Percentiles rank a stretch among this genome's conserved stretches.
Conservation (phyloP, 1,140 invertebrate genomes). For the Agrilus planipennis region DNA sequence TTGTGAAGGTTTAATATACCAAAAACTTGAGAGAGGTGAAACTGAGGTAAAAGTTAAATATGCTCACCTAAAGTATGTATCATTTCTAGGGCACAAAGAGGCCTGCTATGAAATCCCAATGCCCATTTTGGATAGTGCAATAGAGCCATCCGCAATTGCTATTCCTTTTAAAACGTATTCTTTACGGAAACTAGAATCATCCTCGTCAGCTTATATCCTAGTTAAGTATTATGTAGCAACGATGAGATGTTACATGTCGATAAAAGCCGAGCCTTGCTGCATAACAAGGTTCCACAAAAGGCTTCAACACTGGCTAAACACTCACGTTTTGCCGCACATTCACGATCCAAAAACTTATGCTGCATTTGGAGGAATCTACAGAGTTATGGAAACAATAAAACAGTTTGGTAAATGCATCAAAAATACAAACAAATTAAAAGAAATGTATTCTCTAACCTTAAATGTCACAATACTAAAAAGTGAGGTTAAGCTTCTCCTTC, state of each 20-base stretch:
- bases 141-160: conserved; percentile 35
- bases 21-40: not conserved
- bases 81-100: too few relatives aligned
- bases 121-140: conserved; percentile 39
- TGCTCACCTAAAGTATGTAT: not conserved
- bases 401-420: conserved; percentile 32
- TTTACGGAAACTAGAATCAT: conserved; percentile 39
- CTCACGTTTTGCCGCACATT: conserved; percentile 41
- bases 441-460: conserved; percentile 6
- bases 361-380: conserved; percentile 45
- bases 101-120: conserved; percentile 30
- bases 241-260: conserved; percentile 37
- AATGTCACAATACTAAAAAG: not conserved
- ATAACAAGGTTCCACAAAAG: conserved; percentile 42
- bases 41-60: not conserved
- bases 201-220: conserved; percentile 40
- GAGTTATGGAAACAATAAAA: conserved; percentile 42
- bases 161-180: conserved; percentile 33
- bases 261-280: conserved; percentile 23
- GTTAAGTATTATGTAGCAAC: conserved; percentile 43
- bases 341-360: conserved; percentile 47
- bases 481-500: not conserved
- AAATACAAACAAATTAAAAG: not conserved
- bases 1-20: conserved; percentile 17
- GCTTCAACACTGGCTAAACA: conserved; percentile 43